Evolutionary conservation across 2,113 vertebrate genomes (phyloP).

Genomic region (Siniperca chuatsi): DNA sequence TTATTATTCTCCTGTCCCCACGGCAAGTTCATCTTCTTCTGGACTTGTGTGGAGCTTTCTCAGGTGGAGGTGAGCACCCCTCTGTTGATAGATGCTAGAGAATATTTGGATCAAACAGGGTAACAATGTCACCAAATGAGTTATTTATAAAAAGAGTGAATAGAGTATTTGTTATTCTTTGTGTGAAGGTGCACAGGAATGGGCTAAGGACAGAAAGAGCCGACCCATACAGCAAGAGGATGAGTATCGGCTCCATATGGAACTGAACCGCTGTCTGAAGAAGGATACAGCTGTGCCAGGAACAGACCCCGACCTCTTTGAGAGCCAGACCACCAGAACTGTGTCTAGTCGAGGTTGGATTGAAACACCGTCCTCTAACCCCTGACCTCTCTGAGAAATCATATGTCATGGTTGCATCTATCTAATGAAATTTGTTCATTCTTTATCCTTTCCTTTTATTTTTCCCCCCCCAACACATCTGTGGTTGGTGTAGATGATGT

Average conservation of each 20-base stretch:
- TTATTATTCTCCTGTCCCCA: slow-evolving; percentile 93
- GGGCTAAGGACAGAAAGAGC: slow-evolving; percentile 92
- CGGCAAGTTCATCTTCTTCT: slow-evolving; percentile 95
- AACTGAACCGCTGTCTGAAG: slow-evolving; percentile 93
- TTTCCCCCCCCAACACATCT: neutral
- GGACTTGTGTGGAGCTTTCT: slow-evolving; percentile 94
- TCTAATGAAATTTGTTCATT: slow-evolving; percentile 25
- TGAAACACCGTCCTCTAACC: neutral
- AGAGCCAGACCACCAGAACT: slow-evolving; percentile 91
- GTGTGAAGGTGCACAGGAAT: slow-evolving; percentile 87
- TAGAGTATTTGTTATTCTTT: neutral
- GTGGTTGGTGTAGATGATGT: slow-evolving; percentile 91
- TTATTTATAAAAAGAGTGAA: neutral
- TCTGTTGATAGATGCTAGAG: neutral
- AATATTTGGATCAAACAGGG: neutral
- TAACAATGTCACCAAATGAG: neutral
- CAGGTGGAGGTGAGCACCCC: slow-evolving; percentile 87
- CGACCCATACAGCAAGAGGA: slow-evolving; percentile 98
- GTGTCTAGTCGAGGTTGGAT: slow-evolving; percentile 93
- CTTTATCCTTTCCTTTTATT: neutral
- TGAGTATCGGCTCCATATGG: slow-evolving; percentile 96
- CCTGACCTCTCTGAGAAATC: neutral
- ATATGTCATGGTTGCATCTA: neutral
- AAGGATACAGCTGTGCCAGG: slow-evolving; percentile 89
- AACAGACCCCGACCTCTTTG: slow-evolving; percentile 91